A percentile compares a stretch with the other conserved stretches of the same genome.
Conservation (phyloP, 2,113 vertebrate genomes). For the Hippocampus zosterae region DNA sequence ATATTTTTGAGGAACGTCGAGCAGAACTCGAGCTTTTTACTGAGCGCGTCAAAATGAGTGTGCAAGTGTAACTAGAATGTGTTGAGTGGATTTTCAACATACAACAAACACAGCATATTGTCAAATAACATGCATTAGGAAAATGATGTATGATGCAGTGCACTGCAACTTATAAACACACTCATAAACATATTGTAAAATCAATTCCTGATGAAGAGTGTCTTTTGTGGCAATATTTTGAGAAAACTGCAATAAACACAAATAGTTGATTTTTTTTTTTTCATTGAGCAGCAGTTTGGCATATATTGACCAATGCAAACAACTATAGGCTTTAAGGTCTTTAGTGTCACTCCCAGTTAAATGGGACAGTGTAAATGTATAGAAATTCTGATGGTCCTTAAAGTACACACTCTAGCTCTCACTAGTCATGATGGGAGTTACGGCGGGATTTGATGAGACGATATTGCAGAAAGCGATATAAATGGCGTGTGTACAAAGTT, state of each 20-base stretch:
- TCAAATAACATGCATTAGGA: slow-evolving; percentile 11
- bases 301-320: too few species aligned
- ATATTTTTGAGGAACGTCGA: slow-evolving; percentile 22
- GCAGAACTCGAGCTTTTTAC: slow-evolving; percentile 36
- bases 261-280: background rate
- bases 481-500: too few species aligned
- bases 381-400: too few species aligned
- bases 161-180: background rate
- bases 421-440: too few species aligned
- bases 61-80: background rate
- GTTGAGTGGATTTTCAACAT: background rate
- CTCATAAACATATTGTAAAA: background rate
- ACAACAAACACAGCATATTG: background rate
- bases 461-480: too few species aligned
- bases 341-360: too few species aligned
- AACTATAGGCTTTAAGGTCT: too few species aligned
- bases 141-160: background rate
- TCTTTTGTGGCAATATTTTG: too few species aligned
- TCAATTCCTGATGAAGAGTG: background rate
- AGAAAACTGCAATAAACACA: too few species aligned
- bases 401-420: too few species aligned
- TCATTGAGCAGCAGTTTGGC: background rate
- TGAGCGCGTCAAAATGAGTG: slow-evolving; percentile 11
- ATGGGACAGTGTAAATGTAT: too few species aligned
- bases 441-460: too few species aligned